Evolutionary conservation across 2,797 vertebrate genomes (phyloP).

Genomic region (Brachyalestes nurse): DNA sequence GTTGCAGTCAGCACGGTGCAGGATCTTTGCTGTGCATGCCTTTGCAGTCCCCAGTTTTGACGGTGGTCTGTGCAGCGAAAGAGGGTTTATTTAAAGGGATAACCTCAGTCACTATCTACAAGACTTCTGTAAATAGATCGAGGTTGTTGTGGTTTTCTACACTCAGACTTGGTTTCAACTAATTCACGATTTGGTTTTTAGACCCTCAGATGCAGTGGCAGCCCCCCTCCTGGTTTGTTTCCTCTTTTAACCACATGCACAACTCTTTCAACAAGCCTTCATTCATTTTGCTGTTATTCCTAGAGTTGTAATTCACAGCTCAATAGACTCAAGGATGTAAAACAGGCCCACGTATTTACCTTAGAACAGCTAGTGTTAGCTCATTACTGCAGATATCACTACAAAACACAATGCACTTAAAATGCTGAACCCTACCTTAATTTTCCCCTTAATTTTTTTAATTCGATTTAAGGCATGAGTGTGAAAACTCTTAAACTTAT

Average conservation of each 20-base stretch:
- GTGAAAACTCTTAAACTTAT: no score
- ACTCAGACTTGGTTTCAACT: conserved; percentile 40
- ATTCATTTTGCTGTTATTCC: neutral
- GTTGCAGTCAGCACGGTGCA: conserved; percentile 22
- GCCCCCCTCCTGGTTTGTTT: conserved; percentile 30
- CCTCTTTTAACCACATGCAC: conserved; percentile 42
- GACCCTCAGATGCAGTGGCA: conserved; percentile 29
- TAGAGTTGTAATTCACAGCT: neutral
- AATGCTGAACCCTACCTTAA: no score
- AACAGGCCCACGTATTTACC: neutral
- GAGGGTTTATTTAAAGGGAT: neutral
- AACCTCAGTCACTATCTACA: conserved; percentile 3
- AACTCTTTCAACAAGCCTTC: neutral
- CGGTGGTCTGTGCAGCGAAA: neutral
- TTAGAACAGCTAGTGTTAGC: no score
- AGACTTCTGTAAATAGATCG: conserved; percentile 16
- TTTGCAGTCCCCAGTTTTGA: neutral
- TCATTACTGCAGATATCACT: no score
- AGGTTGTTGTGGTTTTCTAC: conserved; percentile 44
- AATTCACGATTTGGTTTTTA: conserved; percentile 38
- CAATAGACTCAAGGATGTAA: neutral
- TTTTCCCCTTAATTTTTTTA: no score
- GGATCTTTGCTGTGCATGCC: conserved; percentile 22
- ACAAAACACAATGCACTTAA: no score
- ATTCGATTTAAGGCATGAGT: no score